phyloP scores from a whole-genome alignment of 2,888 invertebrate genomes.

The Drosophila testacea region DNA sequence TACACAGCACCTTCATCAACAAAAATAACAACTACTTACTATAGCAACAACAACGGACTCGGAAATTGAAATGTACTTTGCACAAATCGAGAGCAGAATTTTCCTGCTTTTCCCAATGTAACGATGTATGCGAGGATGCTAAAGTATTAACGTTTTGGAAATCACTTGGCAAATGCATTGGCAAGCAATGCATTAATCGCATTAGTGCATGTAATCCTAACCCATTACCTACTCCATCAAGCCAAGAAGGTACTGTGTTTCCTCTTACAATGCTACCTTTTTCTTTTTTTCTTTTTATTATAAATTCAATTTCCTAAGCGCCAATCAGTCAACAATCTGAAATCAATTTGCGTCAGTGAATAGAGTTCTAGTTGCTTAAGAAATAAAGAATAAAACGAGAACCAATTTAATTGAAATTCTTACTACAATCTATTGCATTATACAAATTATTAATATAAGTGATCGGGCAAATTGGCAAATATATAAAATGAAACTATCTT shows the following conservation, averaged over 20 bases:
- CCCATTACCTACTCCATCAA: no score
- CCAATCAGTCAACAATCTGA: constrained; percentile 10
- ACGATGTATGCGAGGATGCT: background rate
- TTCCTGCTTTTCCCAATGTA: no score
- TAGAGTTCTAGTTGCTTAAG: no score
- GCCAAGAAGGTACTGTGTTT: no score
- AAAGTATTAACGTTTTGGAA: constrained; percentile 23
- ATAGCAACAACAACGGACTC: background rate
- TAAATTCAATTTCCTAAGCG: constrained; percentile 37
- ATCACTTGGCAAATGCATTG: constrained; percentile 22
- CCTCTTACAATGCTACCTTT: no score
- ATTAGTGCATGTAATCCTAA: constrained; percentile 14
- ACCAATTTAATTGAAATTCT: no score
- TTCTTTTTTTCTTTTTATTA: background rate
- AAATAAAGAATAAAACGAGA: no score
- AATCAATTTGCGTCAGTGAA: background rate
- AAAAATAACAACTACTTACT: background rate
- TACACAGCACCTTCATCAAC: background rate
- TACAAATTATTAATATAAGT: no score
- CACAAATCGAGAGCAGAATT: background rate
- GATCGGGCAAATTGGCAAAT: no score
- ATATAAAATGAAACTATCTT: no score
- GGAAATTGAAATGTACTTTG: constrained; percentile 12
- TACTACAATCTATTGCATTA: no score
- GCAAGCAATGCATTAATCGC: constrained; percentile 49